Percentiles rank a stretch among this genome's conserved stretches.
phyloP scores from a whole-genome alignment of 2,113 vertebrate species.

The Centrocercus urophasianus region DNA sequence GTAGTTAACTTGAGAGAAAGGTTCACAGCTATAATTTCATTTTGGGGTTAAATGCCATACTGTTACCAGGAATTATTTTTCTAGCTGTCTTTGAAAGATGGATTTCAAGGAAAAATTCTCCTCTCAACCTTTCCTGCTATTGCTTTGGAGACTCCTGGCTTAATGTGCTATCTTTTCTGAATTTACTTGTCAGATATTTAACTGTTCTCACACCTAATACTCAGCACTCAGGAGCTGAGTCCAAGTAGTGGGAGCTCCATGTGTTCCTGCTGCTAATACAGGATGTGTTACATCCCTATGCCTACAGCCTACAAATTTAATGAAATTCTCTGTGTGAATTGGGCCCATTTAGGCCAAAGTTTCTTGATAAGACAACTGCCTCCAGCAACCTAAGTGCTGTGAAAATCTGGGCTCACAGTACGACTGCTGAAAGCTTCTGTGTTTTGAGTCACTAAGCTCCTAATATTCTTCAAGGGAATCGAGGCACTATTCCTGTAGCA shows the following conservation, averaged over 20 bases:
- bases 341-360: not conserved
- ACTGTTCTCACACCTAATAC: rapidly evolving
- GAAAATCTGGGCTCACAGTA: not conserved
- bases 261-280: not conserved
- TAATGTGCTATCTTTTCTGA: not conserved
- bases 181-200: not conserved
- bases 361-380: not conserved
- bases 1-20: not conserved
- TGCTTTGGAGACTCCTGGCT: not conserved
- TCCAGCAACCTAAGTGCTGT: not conserved
- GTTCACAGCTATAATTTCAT: not conserved
- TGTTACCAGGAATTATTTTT: not conserved
- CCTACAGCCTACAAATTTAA: not conserved
- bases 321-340: not conserved
- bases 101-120: not conserved
- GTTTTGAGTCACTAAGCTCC: not conserved
- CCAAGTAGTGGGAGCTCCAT: rapidly evolving
- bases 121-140: not conserved
- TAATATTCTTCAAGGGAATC: not conserved
- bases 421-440: not conserved
- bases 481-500: not conserved
- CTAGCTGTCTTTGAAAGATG: not conserved
- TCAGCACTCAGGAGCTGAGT: not conserved
- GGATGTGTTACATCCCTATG: not conserved
- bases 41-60: not conserved